Evolutionary conservation across 2,888 invertebrate species (phyloP).

Genomic region (Lepeophtheirus nordmannii): DNA sequence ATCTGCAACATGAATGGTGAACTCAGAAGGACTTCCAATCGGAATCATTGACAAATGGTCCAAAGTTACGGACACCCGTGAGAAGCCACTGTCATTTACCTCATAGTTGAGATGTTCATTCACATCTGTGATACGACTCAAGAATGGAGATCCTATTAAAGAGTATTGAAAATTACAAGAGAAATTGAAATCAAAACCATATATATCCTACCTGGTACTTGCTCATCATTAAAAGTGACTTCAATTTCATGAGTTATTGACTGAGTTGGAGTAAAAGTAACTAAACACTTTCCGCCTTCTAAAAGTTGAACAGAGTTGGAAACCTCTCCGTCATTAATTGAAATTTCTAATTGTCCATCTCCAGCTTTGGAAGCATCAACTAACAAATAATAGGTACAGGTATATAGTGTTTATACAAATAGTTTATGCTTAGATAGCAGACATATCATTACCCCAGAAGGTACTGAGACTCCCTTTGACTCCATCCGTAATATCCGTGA

Average conservation of each 20-base stretch:
- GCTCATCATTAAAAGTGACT: constrained; percentile 83
- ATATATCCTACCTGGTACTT: constrained; percentile 51
- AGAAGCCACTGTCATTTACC: constrained; percentile 30
- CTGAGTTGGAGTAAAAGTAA: constrained; percentile 81
- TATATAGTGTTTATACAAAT: not conserved
- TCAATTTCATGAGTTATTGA: constrained; percentile 81
- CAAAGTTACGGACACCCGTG: constrained; percentile 54
- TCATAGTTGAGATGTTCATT: constrained; percentile 54
- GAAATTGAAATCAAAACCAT: not conserved
- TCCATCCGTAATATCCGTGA: constrained; percentile 82
- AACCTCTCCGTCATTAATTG: constrained; percentile 95
- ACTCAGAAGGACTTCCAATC: constrained; percentile 59
- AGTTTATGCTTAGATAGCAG: not conserved
- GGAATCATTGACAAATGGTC: constrained; percentile 66
- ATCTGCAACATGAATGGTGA: constrained; percentile 46
- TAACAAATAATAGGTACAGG: constrained; percentile 28
- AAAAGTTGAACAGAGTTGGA: constrained; percentile 93
- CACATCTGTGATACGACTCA: constrained; percentile 59
- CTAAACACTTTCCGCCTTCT: constrained; percentile 81
- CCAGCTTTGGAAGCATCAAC: constrained; percentile 97
- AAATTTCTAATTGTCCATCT: constrained; percentile 96
- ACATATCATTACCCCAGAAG: constrained; percentile 49
- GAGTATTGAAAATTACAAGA: constrained; percentile 31
- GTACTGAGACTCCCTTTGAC: constrained; percentile 89
- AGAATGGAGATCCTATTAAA: constrained; percentile 87